A percentile compares a stretch with the other conserved stretches of the same genome.
These are phyloP conservation scores for Brachionichthys hirsutus DNA, from an alignment of 2,113 vertebrate species.

Conservation along the genomic window DNA sequence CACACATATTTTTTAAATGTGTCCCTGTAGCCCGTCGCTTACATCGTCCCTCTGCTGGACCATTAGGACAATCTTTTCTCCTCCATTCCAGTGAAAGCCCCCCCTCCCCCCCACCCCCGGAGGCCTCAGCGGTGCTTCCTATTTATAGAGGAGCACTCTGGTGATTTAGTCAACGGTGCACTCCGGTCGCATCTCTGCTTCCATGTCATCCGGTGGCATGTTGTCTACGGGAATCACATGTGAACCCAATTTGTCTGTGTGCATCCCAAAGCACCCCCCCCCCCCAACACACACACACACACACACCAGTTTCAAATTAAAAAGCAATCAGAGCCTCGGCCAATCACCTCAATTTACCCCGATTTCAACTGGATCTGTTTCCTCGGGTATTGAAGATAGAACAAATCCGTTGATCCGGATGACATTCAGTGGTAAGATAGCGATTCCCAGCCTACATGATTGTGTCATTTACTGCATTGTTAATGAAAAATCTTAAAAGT, in stretches of 20 bases:
- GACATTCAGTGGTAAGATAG: too few species aligned
- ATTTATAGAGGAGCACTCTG: constrained; percentile 66
- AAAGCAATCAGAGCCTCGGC: too few species aligned
- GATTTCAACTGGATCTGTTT: too few species aligned
- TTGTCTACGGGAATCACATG: constrained; percentile 40
- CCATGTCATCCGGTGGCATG: constrained; percentile 36
- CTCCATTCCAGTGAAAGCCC: constrained; percentile 38
- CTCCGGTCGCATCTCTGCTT: constrained; percentile 40
- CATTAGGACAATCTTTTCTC: constrained; percentile 31
- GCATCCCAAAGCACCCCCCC: too few species aligned
- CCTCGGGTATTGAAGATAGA: too few species aligned
- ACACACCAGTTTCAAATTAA: too few species aligned
- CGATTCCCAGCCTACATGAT: too few species aligned
- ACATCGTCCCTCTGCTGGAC: constrained; percentile 38
- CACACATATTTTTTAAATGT: constrained; percentile 6
- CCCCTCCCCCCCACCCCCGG: constrained; percentile 49
- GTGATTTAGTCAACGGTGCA: constrained; percentile 64
- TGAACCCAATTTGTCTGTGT: constrained; percentile 16
- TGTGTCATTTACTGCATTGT: too few species aligned
- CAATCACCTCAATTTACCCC: too few species aligned
- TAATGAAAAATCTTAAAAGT: too few species aligned
- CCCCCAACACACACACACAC: too few species aligned
- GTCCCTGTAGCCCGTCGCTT: constrained; percentile 40
- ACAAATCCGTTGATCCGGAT: too few species aligned
- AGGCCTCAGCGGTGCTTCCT: constrained; percentile 65